Conservation (phyloP, 2,888 invertebrate genomes). For the Azorinus chamasolen region DNA sequence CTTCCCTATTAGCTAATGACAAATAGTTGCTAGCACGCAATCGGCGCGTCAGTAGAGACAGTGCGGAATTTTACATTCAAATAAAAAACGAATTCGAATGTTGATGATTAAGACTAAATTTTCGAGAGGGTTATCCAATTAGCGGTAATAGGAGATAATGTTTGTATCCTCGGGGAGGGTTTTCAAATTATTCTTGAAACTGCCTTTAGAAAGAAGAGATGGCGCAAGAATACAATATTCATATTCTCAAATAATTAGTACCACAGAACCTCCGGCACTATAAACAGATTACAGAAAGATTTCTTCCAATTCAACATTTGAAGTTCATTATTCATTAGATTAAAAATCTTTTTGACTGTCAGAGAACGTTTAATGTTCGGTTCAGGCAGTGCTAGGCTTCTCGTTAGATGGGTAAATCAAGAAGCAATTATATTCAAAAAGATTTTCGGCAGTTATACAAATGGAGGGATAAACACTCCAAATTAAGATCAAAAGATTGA, state of each 20-base stretch:
- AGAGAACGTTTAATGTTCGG: conserved; percentile 26
- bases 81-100: conserved; percentile 23
- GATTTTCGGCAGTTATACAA: conserved; percentile 11
- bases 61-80: conserved; percentile 26
- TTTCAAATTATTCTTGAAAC: conserved; percentile 24
- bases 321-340: too few relatives aligned
- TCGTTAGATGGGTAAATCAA: conserved; percentile 24
- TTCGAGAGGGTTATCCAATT: conserved; percentile 54
- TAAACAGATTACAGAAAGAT: too few relatives aligned
- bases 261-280: conserved; percentile 17
- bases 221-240: conserved; percentile 6
- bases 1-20: conserved; percentile 18
- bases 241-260: conserved; percentile 25
- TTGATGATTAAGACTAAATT: conserved; percentile 26
- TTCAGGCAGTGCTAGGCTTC: conserved; percentile 41
- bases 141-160: conserved; percentile 55
- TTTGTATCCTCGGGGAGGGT: conserved; percentile 44
- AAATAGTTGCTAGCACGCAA: conserved; percentile 33
- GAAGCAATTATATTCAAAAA: conserved; percentile 47
- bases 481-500: conserved; percentile 63
- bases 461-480: conserved; percentile 58
- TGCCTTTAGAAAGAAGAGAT: conserved; percentile 3
- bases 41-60: conserved; percentile 28
- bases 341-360: background rate
- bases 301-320: too few relatives aligned